Evolutionary conservation across 2,113 vertebrate genomes (phyloP).

Genomic region (Nothobranchius kuhntae): DNA sequence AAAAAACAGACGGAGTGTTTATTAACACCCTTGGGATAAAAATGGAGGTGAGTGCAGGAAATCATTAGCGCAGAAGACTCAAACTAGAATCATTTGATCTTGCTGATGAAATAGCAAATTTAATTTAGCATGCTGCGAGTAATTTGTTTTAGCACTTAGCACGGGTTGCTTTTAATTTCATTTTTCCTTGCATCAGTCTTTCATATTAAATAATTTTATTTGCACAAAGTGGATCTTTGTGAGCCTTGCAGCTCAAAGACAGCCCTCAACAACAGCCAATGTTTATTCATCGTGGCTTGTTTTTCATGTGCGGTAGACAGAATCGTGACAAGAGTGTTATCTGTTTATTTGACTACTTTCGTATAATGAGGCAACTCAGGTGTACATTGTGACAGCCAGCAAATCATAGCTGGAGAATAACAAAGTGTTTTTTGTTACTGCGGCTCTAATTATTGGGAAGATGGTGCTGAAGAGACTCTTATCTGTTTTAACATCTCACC

Average conservation of each 20-base stretch:
- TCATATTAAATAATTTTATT: slow-evolving; percentile 80
- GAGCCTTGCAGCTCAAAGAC: slow-evolving; percentile 68
- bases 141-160: slow-evolving; percentile 83
- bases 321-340: slow-evolving; percentile 66
- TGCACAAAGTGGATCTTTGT: slow-evolving; percentile 76
- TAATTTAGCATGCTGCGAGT: slow-evolving; percentile 78
- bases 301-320: slow-evolving; percentile 70
- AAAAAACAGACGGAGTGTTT: slow-evolving; percentile 75
- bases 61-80: slow-evolving; percentile 80
- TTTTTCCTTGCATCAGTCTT: slow-evolving; percentile 77
- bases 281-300: slow-evolving; percentile 79
- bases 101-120: slow-evolving; percentile 80
- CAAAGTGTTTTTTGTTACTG: slow-evolving; percentile 71
- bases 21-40: slow-evolving; percentile 78
- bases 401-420: slow-evolving; percentile 68
- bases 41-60: slow-evolving; percentile 80
- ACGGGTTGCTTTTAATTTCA: slow-evolving; percentile 80
- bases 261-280: slow-evolving; percentile 69
- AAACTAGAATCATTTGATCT: slow-evolving; percentile 79
- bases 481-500: slow-evolving; percentile 63
- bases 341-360: slow-evolving; percentile 71
- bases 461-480: slow-evolving; percentile 45
- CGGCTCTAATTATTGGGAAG: slow-evolving; percentile 72
- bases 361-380: slow-evolving; percentile 75
- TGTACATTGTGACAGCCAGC: slow-evolving; percentile 70